Conservation (phyloP, 2,888 invertebrate genomes). For the Caenorhabditis panamensis region DNA sequence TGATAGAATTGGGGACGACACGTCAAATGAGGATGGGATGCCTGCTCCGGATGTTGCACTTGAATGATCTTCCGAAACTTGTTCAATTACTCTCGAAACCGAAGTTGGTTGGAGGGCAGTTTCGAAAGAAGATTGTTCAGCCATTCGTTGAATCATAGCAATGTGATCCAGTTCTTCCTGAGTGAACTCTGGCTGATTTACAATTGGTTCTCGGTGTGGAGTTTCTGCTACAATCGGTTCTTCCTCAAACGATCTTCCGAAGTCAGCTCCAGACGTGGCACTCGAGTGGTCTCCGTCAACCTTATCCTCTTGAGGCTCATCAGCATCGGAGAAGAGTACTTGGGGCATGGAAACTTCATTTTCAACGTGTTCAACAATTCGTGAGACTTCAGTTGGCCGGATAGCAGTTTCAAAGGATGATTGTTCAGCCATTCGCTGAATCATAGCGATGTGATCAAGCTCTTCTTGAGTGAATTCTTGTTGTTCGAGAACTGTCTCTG, state of each 20-base stretch:
- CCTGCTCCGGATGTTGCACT: constrained; percentile 63
- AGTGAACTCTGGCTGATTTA: constrained; percentile 43
- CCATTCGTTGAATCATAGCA: constrained; percentile 55
- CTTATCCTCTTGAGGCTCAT: background rate
- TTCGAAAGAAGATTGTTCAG: constrained; percentile 36
- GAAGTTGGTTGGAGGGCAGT: too few species aligned
- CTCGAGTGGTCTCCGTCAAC: too few species aligned
- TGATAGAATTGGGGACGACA: constrained; percentile 22
- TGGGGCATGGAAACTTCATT: too few species aligned
- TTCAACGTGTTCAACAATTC: too few species aligned
- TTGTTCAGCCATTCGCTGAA: constrained; percentile 57
- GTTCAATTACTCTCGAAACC: too few species aligned
- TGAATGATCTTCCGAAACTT: constrained; percentile 44
- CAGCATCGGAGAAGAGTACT: constrained; percentile 19
- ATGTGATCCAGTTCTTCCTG: constrained; percentile 70
- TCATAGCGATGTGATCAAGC: constrained; percentile 65
- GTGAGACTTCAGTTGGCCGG: background rate
- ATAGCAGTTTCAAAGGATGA: constrained; percentile 11
- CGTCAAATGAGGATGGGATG: constrained; percentile 27
- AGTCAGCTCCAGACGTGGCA: constrained; percentile 56
- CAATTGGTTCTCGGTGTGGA: background rate
- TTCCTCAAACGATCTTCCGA: constrained; percentile 23
- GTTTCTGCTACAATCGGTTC: constrained; percentile 11
- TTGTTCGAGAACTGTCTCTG: background rate
- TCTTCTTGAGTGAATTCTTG: constrained; percentile 62